Percentiles rank a stretch among this genome's conserved stretches.
Evolutionary conservation across 2,113 vertebrate species (phyloP).

Genomic region (Leptodactylus fuscus): DNA sequence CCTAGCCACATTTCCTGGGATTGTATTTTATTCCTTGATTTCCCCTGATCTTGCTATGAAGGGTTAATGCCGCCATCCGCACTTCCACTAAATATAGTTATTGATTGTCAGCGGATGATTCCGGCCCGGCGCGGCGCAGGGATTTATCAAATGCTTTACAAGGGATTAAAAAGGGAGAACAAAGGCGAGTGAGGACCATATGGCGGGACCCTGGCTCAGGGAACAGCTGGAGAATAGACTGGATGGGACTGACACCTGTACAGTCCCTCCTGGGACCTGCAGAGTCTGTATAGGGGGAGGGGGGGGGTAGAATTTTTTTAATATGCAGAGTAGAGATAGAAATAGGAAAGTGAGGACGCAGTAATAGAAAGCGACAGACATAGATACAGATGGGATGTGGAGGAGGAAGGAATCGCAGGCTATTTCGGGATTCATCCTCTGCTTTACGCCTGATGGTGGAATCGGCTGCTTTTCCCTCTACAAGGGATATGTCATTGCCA

Average conservation of each 20-base stretch:
- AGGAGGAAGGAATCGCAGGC: constrained; percentile 31
- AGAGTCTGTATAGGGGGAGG: not conserved
- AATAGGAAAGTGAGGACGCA: constrained; percentile 1
- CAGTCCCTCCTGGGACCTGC: not conserved
- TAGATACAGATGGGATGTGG: constrained; percentile 43
- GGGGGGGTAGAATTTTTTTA: not conserved
- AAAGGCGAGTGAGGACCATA: constrained; percentile 39
- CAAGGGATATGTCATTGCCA: not conserved
- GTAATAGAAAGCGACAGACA: constrained; percentile 54
- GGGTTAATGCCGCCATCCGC: constrained; percentile 9
- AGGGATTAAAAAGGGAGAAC: constrained; percentile 54
- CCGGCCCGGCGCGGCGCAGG: not conserved
- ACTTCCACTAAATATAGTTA: constrained; percentile 31
- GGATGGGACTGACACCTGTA: constrained; percentile 22
- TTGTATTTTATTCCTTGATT: not conserved
- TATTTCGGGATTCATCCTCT: constrained; percentile 33
- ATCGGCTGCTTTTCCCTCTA: not conserved
- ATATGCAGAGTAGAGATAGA: not conserved
- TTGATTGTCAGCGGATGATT: constrained; percentile 38
- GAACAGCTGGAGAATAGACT: constrained; percentile 29
- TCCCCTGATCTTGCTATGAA: not conserved
- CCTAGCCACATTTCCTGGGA: too few relatives aligned
- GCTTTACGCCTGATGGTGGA: constrained; percentile 13
- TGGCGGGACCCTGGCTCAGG: not conserved
- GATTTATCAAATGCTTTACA: constrained; percentile 47